Conservation (phyloP, 2,888 invertebrate species). For the Lasioglossum leucozonium region DNA sequence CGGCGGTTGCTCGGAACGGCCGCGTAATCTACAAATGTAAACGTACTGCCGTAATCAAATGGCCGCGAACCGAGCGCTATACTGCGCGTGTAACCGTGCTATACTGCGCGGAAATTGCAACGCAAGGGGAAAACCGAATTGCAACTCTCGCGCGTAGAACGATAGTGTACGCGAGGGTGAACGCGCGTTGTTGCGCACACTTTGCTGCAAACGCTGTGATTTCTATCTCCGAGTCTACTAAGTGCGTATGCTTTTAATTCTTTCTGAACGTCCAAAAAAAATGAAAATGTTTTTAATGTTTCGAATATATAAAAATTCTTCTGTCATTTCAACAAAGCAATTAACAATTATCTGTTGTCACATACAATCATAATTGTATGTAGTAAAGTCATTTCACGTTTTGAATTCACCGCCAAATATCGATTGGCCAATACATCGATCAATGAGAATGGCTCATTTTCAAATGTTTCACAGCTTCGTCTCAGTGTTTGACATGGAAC, state of each 20-base stretch:
- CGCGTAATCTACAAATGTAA: constrained; percentile 10
- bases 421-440: too few species aligned
- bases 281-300: too few species aligned
- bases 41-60: constrained; percentile 8
- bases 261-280: neutral
- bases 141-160: neutral
- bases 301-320: too few species aligned
- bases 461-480: too few species aligned
- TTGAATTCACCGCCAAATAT: too few species aligned
- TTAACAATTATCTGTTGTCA: too few species aligned
- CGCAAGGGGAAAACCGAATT: constrained; percentile 7
- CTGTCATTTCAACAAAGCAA: too few species aligned
- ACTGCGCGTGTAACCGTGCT: neutral
- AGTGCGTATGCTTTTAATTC: neutral
- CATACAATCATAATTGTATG: too few species aligned
- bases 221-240: neutral
- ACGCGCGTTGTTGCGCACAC: neutral
- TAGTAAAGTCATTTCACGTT: too few species aligned
- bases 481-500: too few species aligned
- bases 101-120: constrained; percentile 5
- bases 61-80: neutral
- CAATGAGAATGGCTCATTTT: too few species aligned
- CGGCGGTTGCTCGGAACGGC: constrained; percentile 22
- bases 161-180: neutral
- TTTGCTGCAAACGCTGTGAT: neutral